Evolutionary conservation across 2,113 vertebrate genomes (phyloP).

Genomic region (Odobenus rosmarus): DNA sequence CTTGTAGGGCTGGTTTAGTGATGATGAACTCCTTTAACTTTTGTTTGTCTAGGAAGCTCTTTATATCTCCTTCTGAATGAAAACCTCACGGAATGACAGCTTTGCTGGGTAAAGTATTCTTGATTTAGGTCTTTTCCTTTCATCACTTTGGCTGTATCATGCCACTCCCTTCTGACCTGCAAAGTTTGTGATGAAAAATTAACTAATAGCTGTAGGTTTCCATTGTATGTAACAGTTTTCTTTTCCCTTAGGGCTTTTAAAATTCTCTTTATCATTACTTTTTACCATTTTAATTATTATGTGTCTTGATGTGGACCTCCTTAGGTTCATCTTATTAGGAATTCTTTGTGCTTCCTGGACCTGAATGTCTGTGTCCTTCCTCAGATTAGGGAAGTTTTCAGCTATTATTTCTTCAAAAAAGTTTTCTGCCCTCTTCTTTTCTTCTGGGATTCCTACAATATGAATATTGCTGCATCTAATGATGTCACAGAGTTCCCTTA

Average conservation of each 20-base stretch:
- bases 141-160: neutral
- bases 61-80: neutral
- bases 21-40: neutral
- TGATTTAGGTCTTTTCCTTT: neutral
- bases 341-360: neutral
- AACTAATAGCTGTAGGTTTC: neutral
- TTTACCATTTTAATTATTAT: neutral
- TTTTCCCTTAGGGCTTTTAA: neutral
- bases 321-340: neutral
- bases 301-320: neutral
- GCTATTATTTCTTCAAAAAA: neutral
- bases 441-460: neutral
- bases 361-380: neutral
- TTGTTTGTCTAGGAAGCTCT: neutral
- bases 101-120: neutral
- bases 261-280: neutral
- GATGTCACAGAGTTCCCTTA: neutral
- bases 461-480: neutral
- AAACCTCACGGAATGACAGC: neutral
- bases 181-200: neutral
- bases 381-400: neutral
- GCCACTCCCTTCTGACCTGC: neutral
- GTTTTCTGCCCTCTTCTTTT: neutral
- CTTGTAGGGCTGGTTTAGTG: neutral
- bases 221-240: neutral